phyloP scores from a whole-genome alignment of 2,113 vertebrate species.

The Acanthisitta chloris region DNA sequence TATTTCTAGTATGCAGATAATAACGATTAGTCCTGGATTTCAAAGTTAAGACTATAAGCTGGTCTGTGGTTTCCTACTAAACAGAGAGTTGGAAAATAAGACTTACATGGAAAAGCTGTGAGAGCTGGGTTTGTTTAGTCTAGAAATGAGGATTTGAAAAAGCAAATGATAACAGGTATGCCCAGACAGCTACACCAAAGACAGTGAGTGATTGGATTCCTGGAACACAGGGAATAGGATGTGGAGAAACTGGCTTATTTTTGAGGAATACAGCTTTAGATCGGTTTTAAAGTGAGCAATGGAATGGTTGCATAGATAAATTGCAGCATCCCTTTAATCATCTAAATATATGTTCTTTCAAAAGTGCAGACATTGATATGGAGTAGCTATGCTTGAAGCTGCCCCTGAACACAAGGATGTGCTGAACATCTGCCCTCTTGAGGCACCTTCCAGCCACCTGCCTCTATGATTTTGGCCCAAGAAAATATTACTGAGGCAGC shows the following conservation, averaged over 20 bases:
- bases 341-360: background rate
- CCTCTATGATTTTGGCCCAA: background rate
- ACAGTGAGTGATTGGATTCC: background rate
- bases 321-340: background rate
- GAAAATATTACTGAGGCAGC: background rate
- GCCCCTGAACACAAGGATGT: background rate
- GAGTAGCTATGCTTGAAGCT: background rate
- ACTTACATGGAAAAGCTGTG: background rate
- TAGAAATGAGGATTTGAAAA: background rate
- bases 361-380: background rate
- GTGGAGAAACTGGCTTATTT: background rate
- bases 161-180: background rate
- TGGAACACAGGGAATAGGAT: background rate
- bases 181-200: background rate
- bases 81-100: conserved; percentile 4
- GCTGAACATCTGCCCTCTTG: background rate
- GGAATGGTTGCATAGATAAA: background rate
- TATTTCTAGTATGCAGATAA: background rate
- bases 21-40: background rate
- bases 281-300: background rate
- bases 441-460: background rate
- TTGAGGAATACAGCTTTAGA: background rate
- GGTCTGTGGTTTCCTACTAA: background rate
- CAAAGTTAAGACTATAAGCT: background rate
- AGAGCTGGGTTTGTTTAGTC: conserved; percentile 7